Conservation (phyloP, 2,113 vertebrate species). For the Platysteira castanea region DNA sequence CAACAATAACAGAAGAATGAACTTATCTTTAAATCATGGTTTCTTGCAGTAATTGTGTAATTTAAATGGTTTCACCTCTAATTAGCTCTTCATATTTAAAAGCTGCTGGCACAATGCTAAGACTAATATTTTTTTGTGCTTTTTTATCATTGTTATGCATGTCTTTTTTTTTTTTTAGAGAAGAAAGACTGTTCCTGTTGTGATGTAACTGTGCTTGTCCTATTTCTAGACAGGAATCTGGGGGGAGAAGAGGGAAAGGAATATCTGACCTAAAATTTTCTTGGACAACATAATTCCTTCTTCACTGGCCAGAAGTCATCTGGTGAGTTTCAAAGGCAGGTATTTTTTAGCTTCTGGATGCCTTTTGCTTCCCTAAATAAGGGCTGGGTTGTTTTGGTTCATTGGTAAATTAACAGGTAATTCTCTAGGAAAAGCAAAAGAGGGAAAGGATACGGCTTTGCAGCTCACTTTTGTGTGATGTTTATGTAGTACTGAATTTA, state of each 20-base stretch:
- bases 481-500: neutral
- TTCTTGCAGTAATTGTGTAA: neutral
- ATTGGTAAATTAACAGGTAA: neutral
- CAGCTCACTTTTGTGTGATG: neutral
- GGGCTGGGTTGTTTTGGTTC: neutral
- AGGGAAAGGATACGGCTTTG: neutral
- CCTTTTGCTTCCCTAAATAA: neutral
- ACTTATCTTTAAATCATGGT: neutral
- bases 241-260: neutral
- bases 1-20: neutral
- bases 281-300: neutral
- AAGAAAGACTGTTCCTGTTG: neutral
- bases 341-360: neutral
- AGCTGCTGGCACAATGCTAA: constrained; percentile 2
- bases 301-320: neutral
- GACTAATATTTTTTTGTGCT: constrained; percentile 17
- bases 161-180: neutral
- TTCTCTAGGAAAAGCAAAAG: neutral
- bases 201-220: neutral
- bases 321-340: neutral
- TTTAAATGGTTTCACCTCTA: neutral
- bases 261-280: neutral
- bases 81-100: neutral
- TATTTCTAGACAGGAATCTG: neutral
- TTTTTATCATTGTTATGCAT: neutral